Conservation (phyloP, 1,140 invertebrate genomes). For the Lepidostoma basale region DNA sequence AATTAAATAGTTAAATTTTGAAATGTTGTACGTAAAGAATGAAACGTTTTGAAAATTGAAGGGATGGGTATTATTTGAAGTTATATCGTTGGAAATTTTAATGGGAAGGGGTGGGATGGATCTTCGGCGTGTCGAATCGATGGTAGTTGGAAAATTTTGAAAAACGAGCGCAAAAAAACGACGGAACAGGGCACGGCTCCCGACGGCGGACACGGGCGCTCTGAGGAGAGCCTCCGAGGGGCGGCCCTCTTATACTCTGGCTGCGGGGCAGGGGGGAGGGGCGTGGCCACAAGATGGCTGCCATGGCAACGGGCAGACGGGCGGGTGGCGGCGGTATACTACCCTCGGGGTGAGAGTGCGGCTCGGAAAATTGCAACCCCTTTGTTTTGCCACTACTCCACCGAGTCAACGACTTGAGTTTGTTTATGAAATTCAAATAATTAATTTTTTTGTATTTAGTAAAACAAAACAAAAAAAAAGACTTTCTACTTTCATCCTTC, state of each 20-base stretch:
- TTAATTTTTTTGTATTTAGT: too few species aligned
- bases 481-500: too few species aligned
- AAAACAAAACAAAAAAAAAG: too few species aligned
- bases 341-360: not conserved
- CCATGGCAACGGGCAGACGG: constrained; percentile 19
- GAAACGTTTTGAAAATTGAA: too few species aligned
- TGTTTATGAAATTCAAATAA: too few species aligned
- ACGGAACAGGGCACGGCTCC: not conserved
- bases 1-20: too few species aligned
- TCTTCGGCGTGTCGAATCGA: not conserved
- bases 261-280: constrained; percentile 4
- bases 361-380: not conserved
- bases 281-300: not conserved
- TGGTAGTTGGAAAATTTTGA: constrained; percentile 9
- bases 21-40: too few species aligned
- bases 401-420: too few species aligned
- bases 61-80: too few species aligned
- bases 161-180: not conserved
- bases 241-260: constrained; percentile 21
- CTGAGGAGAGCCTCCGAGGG: constrained; percentile 8
- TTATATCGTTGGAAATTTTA: too few species aligned
- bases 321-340: constrained; percentile 13
- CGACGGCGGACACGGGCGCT: constrained; percentile 18
- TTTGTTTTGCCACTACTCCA: too few species aligned
- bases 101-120: not conserved